A percentile compares a stretch with the other conserved stretches of the same genome.
Conservation (phyloP, 2,888 invertebrate species). For the Aporophyla nigra region DNA sequence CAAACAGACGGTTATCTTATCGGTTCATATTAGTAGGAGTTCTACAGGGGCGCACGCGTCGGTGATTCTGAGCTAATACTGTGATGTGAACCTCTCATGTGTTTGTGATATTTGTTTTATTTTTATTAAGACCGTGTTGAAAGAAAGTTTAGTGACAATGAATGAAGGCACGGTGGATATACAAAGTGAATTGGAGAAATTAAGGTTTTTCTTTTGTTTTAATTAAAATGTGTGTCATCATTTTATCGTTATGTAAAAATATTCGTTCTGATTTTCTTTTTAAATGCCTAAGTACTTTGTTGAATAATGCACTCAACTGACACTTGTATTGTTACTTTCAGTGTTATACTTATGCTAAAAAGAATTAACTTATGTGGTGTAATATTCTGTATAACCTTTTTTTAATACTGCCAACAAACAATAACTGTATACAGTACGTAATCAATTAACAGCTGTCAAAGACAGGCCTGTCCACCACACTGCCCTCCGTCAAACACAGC, state of each 20-base stretch:
- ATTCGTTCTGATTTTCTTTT: neutral
- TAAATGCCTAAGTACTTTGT: neutral
- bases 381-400: neutral
- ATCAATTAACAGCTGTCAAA: constrained; percentile 8
- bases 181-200: constrained; percentile 81
- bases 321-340: neutral
- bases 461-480: neutral
- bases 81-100: constrained; percentile 76
- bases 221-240: constrained; percentile 8
- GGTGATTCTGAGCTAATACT: constrained; percentile 68
- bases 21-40: constrained; percentile 80
- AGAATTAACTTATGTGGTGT: neutral
- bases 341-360: no score
- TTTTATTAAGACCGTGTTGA: constrained; percentile 53
- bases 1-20: constrained; percentile 86
- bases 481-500: constrained; percentile 2
- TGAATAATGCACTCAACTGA: neutral
- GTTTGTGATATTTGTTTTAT: constrained; percentile 64
- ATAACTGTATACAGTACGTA: neutral
- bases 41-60: constrained; percentile 77
- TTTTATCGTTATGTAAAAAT: constrained; percentile 1
- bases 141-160: constrained; percentile 72
- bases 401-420: neutral
- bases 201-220: constrained; percentile 75
- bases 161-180: constrained; percentile 81